Conservation (phyloP, 2,888 invertebrate species). For the Physocephala rufipes region DNA sequence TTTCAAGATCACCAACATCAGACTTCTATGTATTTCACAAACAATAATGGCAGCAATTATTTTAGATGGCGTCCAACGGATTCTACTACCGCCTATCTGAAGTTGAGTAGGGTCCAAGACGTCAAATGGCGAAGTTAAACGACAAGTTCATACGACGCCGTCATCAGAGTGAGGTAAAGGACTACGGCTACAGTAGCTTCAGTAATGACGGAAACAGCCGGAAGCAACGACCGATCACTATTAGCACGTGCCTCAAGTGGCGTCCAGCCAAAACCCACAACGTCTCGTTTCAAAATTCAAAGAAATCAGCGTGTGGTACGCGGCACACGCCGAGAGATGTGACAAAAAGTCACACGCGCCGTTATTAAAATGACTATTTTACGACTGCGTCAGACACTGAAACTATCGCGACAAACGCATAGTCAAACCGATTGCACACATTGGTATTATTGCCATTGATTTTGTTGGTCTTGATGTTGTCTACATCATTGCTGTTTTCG, state of each 20-base stretch:
- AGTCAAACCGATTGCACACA: background rate
- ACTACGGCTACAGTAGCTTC: background rate
- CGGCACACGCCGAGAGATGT: background rate
- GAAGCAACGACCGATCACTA: background rate
- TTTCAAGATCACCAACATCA: background rate
- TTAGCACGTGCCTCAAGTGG: constrained; percentile 29
- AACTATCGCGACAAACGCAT: background rate
- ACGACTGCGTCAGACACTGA: background rate
- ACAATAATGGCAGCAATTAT: constrained; percentile 26
- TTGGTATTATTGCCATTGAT: too few relatives aligned
- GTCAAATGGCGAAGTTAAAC: constrained; percentile 6
- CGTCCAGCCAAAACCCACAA: constrained; percentile 32
- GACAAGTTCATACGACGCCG: too few relatives aligned
- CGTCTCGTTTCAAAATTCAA: background rate
- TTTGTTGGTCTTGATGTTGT: too few relatives aligned
- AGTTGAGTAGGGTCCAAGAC: constrained; percentile 10
- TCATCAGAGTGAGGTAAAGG: too few relatives aligned
- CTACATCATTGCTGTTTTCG: background rate
- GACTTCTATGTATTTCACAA: too few relatives aligned
- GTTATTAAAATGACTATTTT: background rate
- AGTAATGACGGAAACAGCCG: background rate
- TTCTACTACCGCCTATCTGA: constrained; percentile 7
- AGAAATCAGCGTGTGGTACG: background rate
- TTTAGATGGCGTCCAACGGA: constrained; percentile 27
- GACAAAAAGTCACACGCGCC: too few relatives aligned